Evolutionary conservation across 2,888 invertebrate genomes (phyloP).

Genomic region (Nymphalis urticae): DNA sequence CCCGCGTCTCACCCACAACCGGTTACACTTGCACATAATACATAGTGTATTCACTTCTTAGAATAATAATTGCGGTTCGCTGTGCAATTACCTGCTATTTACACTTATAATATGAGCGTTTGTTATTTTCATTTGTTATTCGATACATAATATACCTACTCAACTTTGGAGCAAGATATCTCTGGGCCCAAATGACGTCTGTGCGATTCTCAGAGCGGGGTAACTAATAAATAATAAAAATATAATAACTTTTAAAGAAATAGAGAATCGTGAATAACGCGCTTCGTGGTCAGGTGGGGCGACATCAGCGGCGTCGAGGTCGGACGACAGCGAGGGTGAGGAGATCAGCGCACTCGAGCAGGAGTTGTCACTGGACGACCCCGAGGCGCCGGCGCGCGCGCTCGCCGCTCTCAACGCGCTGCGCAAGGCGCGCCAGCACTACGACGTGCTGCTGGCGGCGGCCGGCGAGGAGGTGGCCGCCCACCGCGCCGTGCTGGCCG

Average conservation of each 20-base stretch:
- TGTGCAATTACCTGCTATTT: background rate
- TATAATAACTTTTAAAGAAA: too few species aligned
- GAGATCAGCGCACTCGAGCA: conserved; percentile 56
- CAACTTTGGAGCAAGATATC: too few species aligned
- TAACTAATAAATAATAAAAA: background rate
- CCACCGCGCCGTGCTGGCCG: conserved; percentile 90
- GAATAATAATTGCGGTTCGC: background rate
- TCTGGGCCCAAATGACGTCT: background rate
- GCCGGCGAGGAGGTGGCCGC: conserved; percentile 81
- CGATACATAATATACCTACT: too few species aligned
- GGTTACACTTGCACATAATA: background rate
- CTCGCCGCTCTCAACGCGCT: conserved; percentile 88
- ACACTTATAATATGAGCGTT: background rate
- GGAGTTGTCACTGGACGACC: conserved; percentile 80
- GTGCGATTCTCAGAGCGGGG: background rate
- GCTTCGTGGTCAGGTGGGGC: conserved; percentile 34
- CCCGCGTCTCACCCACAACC: background rate
- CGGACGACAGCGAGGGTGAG: conserved; percentile 55
- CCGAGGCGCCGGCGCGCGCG: conserved; percentile 81
- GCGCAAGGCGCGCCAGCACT: conserved; percentile 92
- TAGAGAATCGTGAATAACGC: background rate
- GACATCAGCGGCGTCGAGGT: conserved; percentile 48
- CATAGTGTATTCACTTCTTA: too few species aligned
- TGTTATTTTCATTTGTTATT: too few species aligned
- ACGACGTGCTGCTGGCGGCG: conserved; percentile 91